Base-by-base conservation (phyloP, 2,113 vertebrate species). In the Rhinolophus sinicus region DNA sequence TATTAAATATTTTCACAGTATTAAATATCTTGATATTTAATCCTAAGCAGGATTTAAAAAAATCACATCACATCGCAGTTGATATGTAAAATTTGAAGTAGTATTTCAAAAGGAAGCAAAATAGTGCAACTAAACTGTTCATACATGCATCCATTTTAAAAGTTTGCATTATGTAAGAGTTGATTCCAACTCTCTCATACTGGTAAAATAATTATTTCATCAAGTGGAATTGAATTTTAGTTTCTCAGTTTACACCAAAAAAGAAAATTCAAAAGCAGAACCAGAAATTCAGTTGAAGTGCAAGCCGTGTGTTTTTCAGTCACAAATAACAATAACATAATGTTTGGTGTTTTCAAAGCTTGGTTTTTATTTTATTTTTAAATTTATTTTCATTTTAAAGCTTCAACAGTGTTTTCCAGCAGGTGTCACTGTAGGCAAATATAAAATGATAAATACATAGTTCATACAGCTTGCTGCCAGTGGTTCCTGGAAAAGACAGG, bases 381-480 rank as follows among this genome's bases (percentile, higher is more conserved):
- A 82, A 86, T 89, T 94, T 96, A 69, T 92, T 80, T 97, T 93
- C 69, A 77, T 81, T 92, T 86, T 78, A 94, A 93, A 90, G 92
- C 96, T 92, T 96, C 95, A 72, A n/a, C 6, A 47, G 73, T 7
- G 65, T 92, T 98, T 97, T 98, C 98, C 98, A 99, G 98, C 96
- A 97, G 98, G 98, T 98, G 99, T 98, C 99, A 98, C 98, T 98
- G 97, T 98, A 98, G 98, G 98, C 98, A 99, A 99, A 96, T 98
- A 97, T 65, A 99, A 99, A 98, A 82, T 83, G 2, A 91, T 15
- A 97, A 90, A 90, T 47, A 72, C 50, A 18, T 12, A 0, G 18
- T 96, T 18, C 22, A 2, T 56, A 26, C 80, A 88, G 88, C 8
- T 83, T 73, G 30, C 26, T 18, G 10, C 58, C 80, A 93, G 64